These are phyloP conservation scores for Cataglyphis cursor DNA, from an alignment of 2,888 invertebrate species.

Conservation along the genomic window DNA sequence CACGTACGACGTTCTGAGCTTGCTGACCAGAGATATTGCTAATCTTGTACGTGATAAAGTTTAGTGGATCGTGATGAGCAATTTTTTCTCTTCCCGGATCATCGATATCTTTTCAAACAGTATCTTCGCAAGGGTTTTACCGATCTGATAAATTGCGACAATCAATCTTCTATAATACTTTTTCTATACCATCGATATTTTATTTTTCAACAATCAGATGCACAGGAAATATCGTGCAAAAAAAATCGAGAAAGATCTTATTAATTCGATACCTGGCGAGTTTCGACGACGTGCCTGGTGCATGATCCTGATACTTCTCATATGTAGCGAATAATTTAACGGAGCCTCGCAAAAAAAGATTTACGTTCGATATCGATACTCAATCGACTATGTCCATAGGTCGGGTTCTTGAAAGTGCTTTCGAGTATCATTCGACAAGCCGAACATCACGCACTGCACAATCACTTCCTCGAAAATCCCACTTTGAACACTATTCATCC, in stretches of 20 bases:
- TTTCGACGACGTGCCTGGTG: background rate
- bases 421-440: conserved; percentile 11
- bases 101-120: background rate
- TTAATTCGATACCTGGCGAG: background rate
- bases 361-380: conserved; percentile 2
- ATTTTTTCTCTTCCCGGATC: background rate
- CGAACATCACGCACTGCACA: conserved; percentile 66
- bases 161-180: background rate
- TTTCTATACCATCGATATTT: background rate
- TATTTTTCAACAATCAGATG: background rate
- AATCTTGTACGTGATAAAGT: conserved; percentile 30
- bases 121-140: background rate
- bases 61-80: background rate
- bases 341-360: conserved; percentile 32
- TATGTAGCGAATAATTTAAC: background rate
- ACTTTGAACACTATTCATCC: conserved; percentile 64
- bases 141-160: background rate
- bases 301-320: background rate
- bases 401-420: conserved; percentile 11
- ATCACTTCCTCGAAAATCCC: conserved; percentile 59
- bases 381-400: conserved; percentile 3
- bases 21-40: conserved; percentile 3
- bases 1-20: background rate
- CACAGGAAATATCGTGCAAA: background rate
- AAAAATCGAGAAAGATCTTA: background rate